Percentiles rank a stretch among this genome's conserved stretches.
Evolutionary conservation across 2,797 vertebrate species (phyloP).

Genomic region (Zalophus californianus): DNA sequence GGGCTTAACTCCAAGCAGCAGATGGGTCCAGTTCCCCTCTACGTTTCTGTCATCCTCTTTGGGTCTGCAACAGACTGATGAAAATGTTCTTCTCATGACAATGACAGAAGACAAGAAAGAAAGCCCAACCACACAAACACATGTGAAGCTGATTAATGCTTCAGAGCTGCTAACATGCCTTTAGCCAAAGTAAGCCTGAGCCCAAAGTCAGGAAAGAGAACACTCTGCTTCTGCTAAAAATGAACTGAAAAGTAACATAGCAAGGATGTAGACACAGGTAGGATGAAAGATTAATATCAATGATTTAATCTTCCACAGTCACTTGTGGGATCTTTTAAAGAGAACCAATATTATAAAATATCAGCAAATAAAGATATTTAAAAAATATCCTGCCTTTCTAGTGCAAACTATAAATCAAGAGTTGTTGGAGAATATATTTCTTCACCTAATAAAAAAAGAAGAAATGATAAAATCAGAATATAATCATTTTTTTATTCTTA

Average conservation of each 20-base stretch:
- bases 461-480: background rate
- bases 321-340: background rate
- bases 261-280: background rate
- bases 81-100: background rate
- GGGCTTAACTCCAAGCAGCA: background rate
- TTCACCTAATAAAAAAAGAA: background rate
- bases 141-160: background rate
- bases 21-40: background rate
- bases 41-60: background rate
- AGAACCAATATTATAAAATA: conserved; percentile 19
- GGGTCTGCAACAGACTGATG: background rate
- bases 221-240: background rate
- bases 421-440: background rate
- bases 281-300: background rate
- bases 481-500: background rate
- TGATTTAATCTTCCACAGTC: background rate
- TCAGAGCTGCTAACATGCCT: background rate
- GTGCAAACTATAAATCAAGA: background rate
- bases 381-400: background rate
- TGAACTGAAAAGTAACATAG: background rate
- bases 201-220: background rate
- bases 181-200: background rate
- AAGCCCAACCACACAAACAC: background rate
- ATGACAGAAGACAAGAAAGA: background rate
- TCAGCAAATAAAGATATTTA: background rate